A percentile compares a stretch with the other conserved stretches of the same genome.
Conservation (phyloP, 2,888 invertebrate genomes). For the Cephus pygmeus region DNA sequence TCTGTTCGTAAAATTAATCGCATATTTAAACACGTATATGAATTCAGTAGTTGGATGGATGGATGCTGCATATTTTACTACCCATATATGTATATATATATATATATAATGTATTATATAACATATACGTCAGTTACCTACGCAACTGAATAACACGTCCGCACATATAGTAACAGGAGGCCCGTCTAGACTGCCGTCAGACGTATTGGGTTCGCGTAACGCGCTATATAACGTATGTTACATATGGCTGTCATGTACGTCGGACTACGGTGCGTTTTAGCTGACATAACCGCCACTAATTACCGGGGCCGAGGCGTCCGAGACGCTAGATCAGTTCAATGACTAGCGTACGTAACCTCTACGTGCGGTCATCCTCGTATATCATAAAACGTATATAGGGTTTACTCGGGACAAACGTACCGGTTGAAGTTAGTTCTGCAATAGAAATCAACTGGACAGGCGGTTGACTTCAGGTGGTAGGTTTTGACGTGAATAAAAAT, state of each 20-base stretch:
- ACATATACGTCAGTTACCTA: not conserved
- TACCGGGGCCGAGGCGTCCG: conserved; percentile 30
- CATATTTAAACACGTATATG: not conserved
- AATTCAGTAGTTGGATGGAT: not conserved
- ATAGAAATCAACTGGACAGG: not conserved
- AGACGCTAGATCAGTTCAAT: conserved; percentile 3
- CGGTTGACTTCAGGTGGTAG: no score
- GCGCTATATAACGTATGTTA: conserved; percentile 47
- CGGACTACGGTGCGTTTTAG: conserved; percentile 34
- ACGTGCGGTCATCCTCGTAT: not conserved
- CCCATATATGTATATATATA: no score
- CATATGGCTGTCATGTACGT: conserved; percentile 28
- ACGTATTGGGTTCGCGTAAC: conserved; percentile 61
- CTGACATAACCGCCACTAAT: conserved; percentile 51
- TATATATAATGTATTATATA: not conserved
- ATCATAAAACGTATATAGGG: not conserved
- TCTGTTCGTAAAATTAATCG: not conserved
- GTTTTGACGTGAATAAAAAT: not conserved
- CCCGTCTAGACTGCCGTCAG: conserved; percentile 62
- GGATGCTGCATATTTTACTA: not conserved
- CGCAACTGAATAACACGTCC: conserved; percentile 21
- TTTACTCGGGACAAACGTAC: not conserved
- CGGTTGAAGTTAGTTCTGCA: not conserved
- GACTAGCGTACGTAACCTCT: not conserved
- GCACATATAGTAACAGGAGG: conserved; percentile 30